These are phyloP conservation scores for Psittacula cyanocephala DNA, from an alignment of 2,113 vertebrate genomes.

Conservation along the genomic window DNA sequence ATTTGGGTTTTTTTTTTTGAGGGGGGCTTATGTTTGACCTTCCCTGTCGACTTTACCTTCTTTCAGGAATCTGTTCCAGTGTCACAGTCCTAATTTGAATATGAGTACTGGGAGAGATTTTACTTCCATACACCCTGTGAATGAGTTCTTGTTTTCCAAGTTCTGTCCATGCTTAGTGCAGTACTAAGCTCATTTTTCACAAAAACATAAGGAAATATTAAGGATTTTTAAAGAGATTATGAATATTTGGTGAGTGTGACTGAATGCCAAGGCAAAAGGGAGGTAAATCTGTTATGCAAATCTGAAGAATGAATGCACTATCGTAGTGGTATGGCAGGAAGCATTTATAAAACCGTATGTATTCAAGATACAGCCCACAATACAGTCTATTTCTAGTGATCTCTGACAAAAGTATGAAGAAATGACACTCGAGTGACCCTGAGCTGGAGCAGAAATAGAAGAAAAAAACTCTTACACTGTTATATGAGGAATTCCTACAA, in stretches of 20 bases:
- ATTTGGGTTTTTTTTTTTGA: neutral
- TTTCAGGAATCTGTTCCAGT: neutral
- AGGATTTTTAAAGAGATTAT: neutral
- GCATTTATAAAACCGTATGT: neutral
- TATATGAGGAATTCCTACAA: neutral
- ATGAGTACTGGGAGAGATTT: neutral
- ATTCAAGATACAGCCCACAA: neutral
- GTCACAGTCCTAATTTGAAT: neutral
- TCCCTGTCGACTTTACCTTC: neutral
- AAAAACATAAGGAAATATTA: neutral
- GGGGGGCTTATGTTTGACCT: accelerated
- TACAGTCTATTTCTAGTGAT: neutral
- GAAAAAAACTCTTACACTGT: neutral
- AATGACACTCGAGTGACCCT: neutral
- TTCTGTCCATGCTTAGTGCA: neutral
- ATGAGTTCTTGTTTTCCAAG: neutral
- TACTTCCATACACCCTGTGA: neutral
- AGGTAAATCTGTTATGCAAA: neutral
- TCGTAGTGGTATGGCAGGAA: neutral
- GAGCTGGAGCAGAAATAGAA: neutral
- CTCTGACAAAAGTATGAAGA: neutral
- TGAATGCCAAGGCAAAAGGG: neutral
- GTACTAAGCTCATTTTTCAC: neutral
- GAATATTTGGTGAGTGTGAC: neutral
- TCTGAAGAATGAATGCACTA: neutral